phyloP scores from a whole-genome alignment of 2,113 vertebrate genomes.

The Petromus typicus region DNA sequence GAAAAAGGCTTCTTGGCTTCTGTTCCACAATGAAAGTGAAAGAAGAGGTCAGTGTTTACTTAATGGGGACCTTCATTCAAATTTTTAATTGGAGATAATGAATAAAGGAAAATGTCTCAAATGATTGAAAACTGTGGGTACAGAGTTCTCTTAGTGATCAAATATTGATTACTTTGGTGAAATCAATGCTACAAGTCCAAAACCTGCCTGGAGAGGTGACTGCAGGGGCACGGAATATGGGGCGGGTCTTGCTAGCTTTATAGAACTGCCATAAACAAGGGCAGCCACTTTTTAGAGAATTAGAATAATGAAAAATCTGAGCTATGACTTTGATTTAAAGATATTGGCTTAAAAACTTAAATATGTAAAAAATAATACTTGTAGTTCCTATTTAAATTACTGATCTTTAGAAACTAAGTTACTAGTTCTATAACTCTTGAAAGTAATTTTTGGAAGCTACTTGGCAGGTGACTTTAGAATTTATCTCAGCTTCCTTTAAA shows the following conservation, averaged over 20 bases:
- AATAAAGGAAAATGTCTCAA: slow-evolving; percentile 72
- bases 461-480: background rate
- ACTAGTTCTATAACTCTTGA: background rate
- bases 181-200: slow-evolving; percentile 17
- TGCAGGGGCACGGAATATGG: background rate
- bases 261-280: background rate
- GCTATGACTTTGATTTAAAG: background rate
- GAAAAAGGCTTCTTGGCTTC: slow-evolving; percentile 70
- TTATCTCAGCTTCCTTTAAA: slow-evolving; percentile 31
- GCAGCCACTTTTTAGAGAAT: slow-evolving; percentile 27
- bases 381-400: slow-evolving; percentile 5
- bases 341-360: background rate
- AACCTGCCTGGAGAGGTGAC: background rate
- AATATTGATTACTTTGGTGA: slow-evolving; percentile 50
- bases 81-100: slow-evolving; percentile 76
- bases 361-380: background rate
- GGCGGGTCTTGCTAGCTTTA: background rate
- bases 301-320: background rate
- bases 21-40: slow-evolving; percentile 74
- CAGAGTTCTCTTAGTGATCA: slow-evolving; percentile 64
- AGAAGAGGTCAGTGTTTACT: slow-evolving; percentile 77
- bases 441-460: background rate
- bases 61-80: slow-evolving; percentile 78
- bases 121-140: slow-evolving; percentile 69
- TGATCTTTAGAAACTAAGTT: background rate